Evolutionary conservation across 2,888 invertebrate genomes (phyloP), one percentile per base, ranked within the genome.

Genomic region (Torymus tubicola): DNA sequence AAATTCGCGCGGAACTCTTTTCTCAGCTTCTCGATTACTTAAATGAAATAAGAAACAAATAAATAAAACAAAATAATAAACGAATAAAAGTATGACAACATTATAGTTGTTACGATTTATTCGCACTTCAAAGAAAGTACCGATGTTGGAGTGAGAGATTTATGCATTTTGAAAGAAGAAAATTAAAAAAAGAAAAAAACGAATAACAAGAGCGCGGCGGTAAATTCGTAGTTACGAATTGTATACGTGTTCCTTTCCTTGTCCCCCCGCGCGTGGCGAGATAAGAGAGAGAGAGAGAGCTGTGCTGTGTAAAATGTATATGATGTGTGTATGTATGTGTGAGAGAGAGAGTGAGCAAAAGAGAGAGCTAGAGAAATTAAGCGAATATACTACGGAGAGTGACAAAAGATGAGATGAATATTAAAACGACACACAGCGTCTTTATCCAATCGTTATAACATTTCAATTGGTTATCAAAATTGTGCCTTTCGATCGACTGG

Each of bases 401-500:
- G 63, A 70, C 61, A 63, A 72, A 63, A 72, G 58, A 61, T 57
- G 71, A 60, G 68, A 67, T 65, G 3, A 50, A 71, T 31, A 50
- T 68, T 16, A 21, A 21, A 77, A 75, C 68, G 72, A 82, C 31
- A 31, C 31, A 31, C 57, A 70, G 63, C 63, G 68, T 75, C 68
- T 78, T 76, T 80, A 80, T 75, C 78, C 68, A 75, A 82, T 78
- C 78, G 82, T 78, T 69, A 80, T 69, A 80, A 72, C 55, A 74
- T 78, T 82, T 78, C 69, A 87, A 87, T 88, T 87, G 86, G 86
- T 88, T 89, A 88, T 88, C 88, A 89, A 88, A 89, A 88, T 89
- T 89, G 88, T 89, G 88, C 88, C 88, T 89, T 89, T 87, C 87
- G 87, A 88, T 85, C 85, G 85, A 88, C 86, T 87, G 86, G 87